Percentiles rank a stretch among this genome's conserved stretches.
These are phyloP conservation scores for Adoxophyes honmai DNA, from an alignment of 1,140 invertebrate genomes.

Conservation along the genomic window DNA sequence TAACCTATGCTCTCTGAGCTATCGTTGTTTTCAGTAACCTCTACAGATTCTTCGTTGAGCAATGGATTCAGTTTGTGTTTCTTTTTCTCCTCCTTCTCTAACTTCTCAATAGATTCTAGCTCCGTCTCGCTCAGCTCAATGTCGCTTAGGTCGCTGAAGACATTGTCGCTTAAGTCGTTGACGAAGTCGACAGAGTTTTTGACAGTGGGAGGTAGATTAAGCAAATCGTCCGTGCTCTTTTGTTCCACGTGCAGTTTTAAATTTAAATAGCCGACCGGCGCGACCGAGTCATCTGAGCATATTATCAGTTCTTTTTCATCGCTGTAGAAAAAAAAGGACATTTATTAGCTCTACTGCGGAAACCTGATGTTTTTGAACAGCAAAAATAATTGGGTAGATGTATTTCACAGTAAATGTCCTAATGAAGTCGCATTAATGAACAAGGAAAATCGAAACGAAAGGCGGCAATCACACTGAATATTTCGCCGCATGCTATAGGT, in stretches of 20 bases:
- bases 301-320: conserved; percentile 93
- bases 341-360: neutral
- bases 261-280: conserved; percentile 94
- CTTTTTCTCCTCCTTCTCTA: conserved; percentile 67
- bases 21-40: conserved; percentile 47
- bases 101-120: conserved; percentile 78
- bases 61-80: conserved; percentile 67
- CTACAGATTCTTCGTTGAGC: conserved; percentile 45
- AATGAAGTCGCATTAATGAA: too few relatives aligned
- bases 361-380: too few relatives aligned
- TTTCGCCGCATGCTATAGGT: too few relatives aligned
- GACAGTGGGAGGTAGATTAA: conserved; percentile 72
- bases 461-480: too few relatives aligned
- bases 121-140: conserved; percentile 79
- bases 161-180: conserved; percentile 78
- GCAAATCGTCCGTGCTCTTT: conserved; percentile 75
- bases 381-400: too few relatives aligned
- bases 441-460: too few relatives aligned
- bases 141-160: conserved; percentile 80
- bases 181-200: conserved; percentile 79
- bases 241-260: conserved; percentile 88
- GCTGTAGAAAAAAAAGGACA: conserved; percentile 77
- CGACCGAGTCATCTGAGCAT: conserved; percentile 93
- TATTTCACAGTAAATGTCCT: too few relatives aligned
- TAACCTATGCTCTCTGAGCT: conserved; percentile 33